Base-by-base conservation (phyloP, 2,888 invertebrate species). In the Pterostichus niger region DNA sequence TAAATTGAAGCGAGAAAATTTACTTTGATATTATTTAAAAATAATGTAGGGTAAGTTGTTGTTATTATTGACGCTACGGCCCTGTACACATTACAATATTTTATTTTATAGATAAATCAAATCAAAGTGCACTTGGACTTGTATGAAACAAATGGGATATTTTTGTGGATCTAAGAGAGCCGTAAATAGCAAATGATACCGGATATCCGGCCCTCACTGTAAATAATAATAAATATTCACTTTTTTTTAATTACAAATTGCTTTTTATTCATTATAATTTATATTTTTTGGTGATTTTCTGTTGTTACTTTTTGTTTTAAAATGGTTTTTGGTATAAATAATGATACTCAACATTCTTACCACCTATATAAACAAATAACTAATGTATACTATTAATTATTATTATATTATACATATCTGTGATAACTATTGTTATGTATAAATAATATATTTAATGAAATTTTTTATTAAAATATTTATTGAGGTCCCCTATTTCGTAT, bases 391-490 rank as follows among this genome's bases (percentile, higher is more conserved):
- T 80, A 40, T 10, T 80, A 68, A 68, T 35, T 68, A 17, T 68
- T 80, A 40, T 10, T 80, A 68, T 80, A 52, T 68, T 46, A 52
- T 68, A 68, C 75, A 76, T 80, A 68, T 68, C 80, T 80, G 80
- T 80, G 80, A 80, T 80, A 80, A 24, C 31, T 5, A 64, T 79
- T 64, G 64, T 64, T 80, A 68, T 80, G 61, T 64, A 80, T 76
- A 76, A 52, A 76, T 17, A 76, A 33, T 64, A 33, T 49, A 40
- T 40, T 49, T 76, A 40, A 40, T 40, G 40, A 76, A 76, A 76
- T 31, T 68, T 80, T 80, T 77, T 80, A 64, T 80, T 68, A 33
- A 68, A 80, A 61, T n/a, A 76, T 31, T 52, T 35, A 11, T 76
- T 6, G 3, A 1, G 24, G 24, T 24, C 24, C 24, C 24, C 24